Conservation (phyloP, 1,140 invertebrate species). For the Drosophila busckii region DNA sequence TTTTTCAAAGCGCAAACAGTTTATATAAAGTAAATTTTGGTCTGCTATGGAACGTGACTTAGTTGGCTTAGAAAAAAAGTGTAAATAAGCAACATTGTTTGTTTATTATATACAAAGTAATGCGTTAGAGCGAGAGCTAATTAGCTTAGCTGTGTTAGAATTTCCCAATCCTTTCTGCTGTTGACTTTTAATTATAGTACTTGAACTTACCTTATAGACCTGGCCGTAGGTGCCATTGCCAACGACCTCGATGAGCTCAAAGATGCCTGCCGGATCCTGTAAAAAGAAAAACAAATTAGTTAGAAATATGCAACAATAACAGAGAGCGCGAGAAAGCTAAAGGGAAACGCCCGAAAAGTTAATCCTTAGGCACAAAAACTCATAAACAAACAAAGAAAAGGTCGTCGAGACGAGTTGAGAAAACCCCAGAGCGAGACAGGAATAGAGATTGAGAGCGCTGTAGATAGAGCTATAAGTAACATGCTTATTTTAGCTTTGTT, state of each 20-base stretch:
- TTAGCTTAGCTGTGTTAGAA: too few relatives aligned
- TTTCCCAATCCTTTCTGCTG: too few relatives aligned
- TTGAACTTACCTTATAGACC: conserved; percentile 97
- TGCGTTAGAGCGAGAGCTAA: too few relatives aligned
- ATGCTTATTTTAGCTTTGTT: conserved; percentile 26
- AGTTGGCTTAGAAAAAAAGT: too few relatives aligned
- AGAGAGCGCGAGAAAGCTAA: background rate
- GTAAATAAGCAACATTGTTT: background rate
- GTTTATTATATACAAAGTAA: conserved; percentile 2
- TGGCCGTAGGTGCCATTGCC: conserved; percentile 99
- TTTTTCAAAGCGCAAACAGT: too few relatives aligned
- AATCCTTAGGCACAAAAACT: conserved; percentile 17
- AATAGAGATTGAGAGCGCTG: background rate
- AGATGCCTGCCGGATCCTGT: conserved; percentile 99
- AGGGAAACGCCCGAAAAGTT: conserved; percentile 20
- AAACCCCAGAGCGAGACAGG: conserved; percentile 20
- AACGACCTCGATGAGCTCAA: conserved; percentile 99
- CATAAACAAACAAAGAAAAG: conserved; percentile 8
- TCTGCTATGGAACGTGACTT: too few relatives aligned
- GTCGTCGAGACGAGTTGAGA: conserved; percentile 15
- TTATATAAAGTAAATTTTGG: too few relatives aligned
- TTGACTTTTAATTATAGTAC: too few relatives aligned
- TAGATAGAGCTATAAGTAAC: conserved; percentile 3
- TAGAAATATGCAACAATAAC: conserved; percentile 6
- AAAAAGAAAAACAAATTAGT: conserved; percentile 58